phyloP scores from a whole-genome alignment of 2,888 invertebrate species.

The Aleiodes testaceus region DNA sequence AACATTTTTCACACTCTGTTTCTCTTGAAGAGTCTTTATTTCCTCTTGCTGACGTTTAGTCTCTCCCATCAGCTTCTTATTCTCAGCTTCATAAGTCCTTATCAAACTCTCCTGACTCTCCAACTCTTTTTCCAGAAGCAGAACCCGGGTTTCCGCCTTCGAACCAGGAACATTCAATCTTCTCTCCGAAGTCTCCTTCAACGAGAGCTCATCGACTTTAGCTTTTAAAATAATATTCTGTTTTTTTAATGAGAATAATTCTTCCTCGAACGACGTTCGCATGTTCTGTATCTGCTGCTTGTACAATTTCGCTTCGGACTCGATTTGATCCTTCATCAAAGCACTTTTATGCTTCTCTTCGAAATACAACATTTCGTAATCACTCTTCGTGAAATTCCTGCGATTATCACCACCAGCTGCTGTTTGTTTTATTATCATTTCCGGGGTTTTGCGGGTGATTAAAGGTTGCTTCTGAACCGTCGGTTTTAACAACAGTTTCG shows the following conservation, averaged over 20 bases:
- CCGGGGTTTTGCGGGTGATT: constrained; percentile 52
- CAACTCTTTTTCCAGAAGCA: constrained; percentile 63
- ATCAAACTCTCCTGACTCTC: constrained; percentile 68
- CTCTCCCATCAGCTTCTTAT: constrained; percentile 66
- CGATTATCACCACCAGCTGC: constrained; percentile 60
- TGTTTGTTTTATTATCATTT: constrained; percentile 47
- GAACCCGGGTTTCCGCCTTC: constrained; percentile 58
- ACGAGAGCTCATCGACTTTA: constrained; percentile 63
- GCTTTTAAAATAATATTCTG: constrained; percentile 68
- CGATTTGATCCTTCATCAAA: constrained; percentile 64
- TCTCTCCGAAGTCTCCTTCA: constrained; percentile 58
- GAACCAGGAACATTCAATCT: constrained; percentile 28
- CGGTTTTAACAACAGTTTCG: constrained; percentile 42
- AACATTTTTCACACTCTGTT: constrained; percentile 53
- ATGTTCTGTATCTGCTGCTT: constrained; percentile 66
- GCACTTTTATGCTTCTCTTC: constrained; percentile 65
- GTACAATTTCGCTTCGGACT: constrained; percentile 65
- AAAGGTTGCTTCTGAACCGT: constrained; percentile 45
- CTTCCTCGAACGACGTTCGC: constrained; percentile 66
- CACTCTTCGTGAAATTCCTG: constrained; percentile 54
- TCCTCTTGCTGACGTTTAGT: constrained; percentile 64
- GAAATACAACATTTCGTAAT: constrained; percentile 65
- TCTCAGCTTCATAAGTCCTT: constrained; percentile 66
- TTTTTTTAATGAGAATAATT: constrained; percentile 67
- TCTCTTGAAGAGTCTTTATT: constrained; percentile 57